A percentile compares a stretch with the other conserved stretches of the same genome.
phyloP scores from a whole-genome alignment of 35 echinoderm and acorn worm species.

The Diadema setosum region DNA sequence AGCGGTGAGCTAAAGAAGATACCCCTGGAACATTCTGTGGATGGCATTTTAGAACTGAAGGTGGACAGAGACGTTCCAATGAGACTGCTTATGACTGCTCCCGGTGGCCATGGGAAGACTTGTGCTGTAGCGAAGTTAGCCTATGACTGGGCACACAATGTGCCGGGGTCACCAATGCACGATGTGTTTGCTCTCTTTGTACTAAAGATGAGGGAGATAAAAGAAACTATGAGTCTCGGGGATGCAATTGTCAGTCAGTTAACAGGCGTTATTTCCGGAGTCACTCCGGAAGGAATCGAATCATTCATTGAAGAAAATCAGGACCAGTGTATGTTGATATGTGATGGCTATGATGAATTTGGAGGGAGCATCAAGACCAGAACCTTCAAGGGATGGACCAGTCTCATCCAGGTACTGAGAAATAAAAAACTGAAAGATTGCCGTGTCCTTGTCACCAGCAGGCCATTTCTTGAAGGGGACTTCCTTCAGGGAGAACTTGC shows the following conservation, averaged over 20 bases:
- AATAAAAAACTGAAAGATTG: background rate
- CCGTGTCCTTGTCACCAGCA: background rate
- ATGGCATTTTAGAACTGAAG: background rate
- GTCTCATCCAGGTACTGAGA: background rate
- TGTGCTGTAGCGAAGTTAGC: background rate
- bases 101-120: background rate
- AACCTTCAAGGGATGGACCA: background rate
- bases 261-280: background rate
- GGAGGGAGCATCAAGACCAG: background rate
- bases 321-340: background rate
- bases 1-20: background rate
- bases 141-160: background rate
- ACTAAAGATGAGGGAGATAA: background rate
- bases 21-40: background rate
- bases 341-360: background rate
- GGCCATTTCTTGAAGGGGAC: background rate
- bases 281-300: background rate
- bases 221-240: background rate
- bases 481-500: background rate
- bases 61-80: background rate
- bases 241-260: background rate
- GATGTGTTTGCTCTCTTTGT: background rate
- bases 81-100: background rate
- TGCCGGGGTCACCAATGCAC: background rate
- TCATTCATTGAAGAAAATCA: background rate